Percentiles rank a stretch among this genome's conserved stretches.
Evolutionary conservation across 2,888 invertebrate genomes (phyloP).

Genomic region (Caprella mutica): DNA sequence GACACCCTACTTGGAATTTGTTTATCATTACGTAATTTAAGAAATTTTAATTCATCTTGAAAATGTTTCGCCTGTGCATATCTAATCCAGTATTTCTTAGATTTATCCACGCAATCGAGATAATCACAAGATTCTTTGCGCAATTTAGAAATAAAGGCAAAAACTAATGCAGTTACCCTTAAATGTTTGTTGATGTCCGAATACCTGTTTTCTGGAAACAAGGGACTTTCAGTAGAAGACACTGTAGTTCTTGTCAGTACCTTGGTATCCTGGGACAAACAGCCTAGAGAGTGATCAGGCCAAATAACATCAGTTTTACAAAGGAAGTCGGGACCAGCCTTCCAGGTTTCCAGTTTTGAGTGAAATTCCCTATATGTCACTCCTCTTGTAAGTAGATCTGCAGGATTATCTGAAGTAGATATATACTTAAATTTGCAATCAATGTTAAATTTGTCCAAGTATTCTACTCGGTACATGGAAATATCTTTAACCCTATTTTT

Average conservation of each 20-base stretch:
- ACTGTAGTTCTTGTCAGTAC: background rate
- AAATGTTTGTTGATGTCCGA: background rate
- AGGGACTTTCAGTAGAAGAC: background rate
- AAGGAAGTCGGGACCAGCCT: background rate
- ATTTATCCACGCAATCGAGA: background rate
- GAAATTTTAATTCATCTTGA: background rate
- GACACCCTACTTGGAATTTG: background rate
- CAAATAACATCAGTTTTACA: background rate
- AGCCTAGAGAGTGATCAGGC: background rate
- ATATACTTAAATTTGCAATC: background rate
- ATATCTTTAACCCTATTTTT: slow-evolving; percentile 5
- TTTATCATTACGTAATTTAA: background rate
- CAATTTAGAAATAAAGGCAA: background rate
- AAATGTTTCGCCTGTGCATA: background rate
- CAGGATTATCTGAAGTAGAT: slow-evolving; percentile 1
- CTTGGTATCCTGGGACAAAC: background rate
- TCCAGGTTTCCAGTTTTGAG: background rate
- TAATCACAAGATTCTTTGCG: background rate
- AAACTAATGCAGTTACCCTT: background rate
- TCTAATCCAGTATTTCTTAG: slow-evolving; percentile 1
- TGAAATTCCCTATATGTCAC: background rate
- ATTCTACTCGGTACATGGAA: too few relatives aligned
- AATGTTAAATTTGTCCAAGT: background rate
- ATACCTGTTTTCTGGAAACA: background rate
- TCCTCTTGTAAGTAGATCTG: slow-evolving; percentile 7